phyloP scores from a whole-genome alignment of 2,797 vertebrate genomes.

The Tangara arthus region DNA sequence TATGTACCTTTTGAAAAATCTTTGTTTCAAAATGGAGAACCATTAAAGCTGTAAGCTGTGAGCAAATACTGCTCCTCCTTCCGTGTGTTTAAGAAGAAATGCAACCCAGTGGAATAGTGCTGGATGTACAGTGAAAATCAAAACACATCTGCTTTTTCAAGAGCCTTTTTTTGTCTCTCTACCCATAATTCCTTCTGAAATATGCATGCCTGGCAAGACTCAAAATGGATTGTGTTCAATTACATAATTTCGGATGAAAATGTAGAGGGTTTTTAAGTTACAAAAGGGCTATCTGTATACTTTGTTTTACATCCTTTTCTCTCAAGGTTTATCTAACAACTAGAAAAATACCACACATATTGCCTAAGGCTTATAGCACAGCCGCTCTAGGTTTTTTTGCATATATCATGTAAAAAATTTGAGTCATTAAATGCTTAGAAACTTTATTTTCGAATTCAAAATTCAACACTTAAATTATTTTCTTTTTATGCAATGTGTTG shows the following conservation, averaged over 20 bases:
- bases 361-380: neutral
- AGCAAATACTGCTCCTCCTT: neutral
- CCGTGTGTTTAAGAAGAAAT: neutral
- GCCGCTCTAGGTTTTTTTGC: neutral
- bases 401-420: neutral
- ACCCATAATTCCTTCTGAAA: conserved; percentile 18
- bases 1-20: neutral
- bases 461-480: neutral
- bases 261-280: neutral
- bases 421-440: neutral
- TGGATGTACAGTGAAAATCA: neutral
- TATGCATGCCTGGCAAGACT: neutral
- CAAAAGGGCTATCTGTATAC: neutral
- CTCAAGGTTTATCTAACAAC: neutral
- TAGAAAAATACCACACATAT: neutral
- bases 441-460: neutral
- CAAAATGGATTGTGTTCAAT: neutral
- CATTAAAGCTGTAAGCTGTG: neutral
- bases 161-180: conserved; percentile 9
- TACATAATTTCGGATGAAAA: conserved; percentile 15
- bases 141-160: conserved; percentile 14
- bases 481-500: neutral
- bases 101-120: neutral
- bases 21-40: conserved; percentile 3
- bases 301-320: neutral